Percentiles rank a stretch among this genome's conserved stretches.
Evolutionary conservation across 2,113 vertebrate genomes (phyloP).

Genomic region (Sitta europaea): DNA sequence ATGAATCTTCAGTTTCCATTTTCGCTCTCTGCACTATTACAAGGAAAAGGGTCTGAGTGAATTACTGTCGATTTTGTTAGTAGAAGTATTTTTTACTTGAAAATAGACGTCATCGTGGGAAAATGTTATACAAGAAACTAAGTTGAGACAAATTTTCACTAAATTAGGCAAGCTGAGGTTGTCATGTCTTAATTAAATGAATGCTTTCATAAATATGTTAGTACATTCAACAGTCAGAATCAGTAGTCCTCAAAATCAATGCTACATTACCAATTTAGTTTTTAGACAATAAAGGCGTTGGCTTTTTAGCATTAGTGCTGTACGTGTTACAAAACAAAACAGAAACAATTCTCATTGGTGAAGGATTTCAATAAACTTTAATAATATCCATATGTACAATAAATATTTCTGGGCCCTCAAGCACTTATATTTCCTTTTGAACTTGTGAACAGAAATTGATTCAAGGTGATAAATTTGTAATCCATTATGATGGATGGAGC

Average conservation of each 20-base stretch:
- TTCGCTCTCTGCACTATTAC: neutral
- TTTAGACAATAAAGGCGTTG: neutral
- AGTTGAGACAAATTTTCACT: neutral
- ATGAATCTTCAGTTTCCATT: constrained; percentile 56
- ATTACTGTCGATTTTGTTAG: neutral
- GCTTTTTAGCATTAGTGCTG: neutral
- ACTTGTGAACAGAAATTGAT: constrained; percentile 95
- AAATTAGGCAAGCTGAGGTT: neutral
- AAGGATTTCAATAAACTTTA: constrained; percentile 72
- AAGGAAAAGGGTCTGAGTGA: constrained; percentile 15
- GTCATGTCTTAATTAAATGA: neutral
- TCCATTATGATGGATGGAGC: constrained; percentile 90
- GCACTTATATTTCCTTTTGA: constrained; percentile 87
- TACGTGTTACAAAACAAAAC: constrained; percentile 26
- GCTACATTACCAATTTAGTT: neutral
- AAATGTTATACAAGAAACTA: constrained; percentile 31
- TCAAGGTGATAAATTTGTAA: constrained; percentile 96
- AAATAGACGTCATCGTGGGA: neutral
- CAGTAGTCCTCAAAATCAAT: neutral
- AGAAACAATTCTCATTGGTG: constrained; percentile 44
- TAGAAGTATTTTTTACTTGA: neutral
- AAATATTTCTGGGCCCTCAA: constrained; percentile 86
- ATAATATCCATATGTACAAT: constrained; percentile 88
- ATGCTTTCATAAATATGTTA: neutral
- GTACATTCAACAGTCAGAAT: neutral